Conservation (phyloP, 2,888 invertebrate genomes). For the Campopleginae sp. region DNA sequence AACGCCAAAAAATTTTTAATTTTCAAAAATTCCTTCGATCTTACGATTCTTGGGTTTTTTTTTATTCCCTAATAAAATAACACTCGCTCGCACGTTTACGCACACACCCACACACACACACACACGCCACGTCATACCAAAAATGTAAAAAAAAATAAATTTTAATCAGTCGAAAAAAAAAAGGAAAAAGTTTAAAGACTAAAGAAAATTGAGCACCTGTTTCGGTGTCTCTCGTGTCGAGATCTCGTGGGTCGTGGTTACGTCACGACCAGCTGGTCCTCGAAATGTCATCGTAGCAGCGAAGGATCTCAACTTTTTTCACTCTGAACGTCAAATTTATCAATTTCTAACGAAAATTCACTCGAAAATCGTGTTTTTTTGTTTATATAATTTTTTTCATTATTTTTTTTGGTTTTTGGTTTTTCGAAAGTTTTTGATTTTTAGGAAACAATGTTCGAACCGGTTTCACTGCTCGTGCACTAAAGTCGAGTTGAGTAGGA, state of each 20-base stretch:
- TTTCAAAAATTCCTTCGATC: too few species aligned
- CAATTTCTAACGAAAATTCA: not conserved
- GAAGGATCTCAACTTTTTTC: not conserved
- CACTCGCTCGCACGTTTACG: slow-evolving; percentile 28
- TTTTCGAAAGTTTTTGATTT: not conserved
- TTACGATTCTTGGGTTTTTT: too few species aligned
- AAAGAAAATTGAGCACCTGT: slow-evolving; percentile 56
- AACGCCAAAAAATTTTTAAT: not conserved
- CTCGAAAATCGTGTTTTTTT: not conserved
- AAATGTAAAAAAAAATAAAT: slow-evolving; percentile 20
- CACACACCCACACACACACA: slow-evolving; percentile 28
- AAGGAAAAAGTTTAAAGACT: not conserved
- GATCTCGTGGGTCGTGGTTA: slow-evolving; percentile 49
- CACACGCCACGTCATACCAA: slow-evolving; percentile 3
- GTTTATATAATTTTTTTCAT: not conserved
- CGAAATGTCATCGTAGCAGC: slow-evolving; percentile 19
- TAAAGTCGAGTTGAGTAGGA: slow-evolving; percentile 34
- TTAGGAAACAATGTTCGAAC: not conserved
- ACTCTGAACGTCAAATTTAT: not conserved
- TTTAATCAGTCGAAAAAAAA: slow-evolving; percentile 10
- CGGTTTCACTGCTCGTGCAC: slow-evolving; percentile 17
- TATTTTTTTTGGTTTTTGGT: not conserved
- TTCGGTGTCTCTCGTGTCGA: slow-evolving; percentile 55
- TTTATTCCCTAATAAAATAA: slow-evolving; percentile 7
- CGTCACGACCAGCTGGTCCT: slow-evolving; percentile 41